These are phyloP conservation scores for Sinocyclocheilus rhinocerous DNA, from an alignment of 2,113 vertebrate species.

Conservation along the genomic window DNA sequence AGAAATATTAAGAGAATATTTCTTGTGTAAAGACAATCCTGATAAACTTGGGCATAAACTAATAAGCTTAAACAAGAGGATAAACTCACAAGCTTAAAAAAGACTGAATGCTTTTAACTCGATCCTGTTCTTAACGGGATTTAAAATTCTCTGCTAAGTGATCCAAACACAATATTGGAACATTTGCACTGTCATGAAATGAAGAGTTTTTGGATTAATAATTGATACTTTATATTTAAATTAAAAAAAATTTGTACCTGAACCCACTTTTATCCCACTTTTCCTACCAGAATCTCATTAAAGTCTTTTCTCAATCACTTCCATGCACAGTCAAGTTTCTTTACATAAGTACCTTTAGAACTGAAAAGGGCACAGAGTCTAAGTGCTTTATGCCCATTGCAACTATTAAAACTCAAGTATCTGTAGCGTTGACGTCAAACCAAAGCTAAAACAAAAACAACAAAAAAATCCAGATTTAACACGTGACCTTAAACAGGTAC, in stretches of 20 bases:
- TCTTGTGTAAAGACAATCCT: neutral
- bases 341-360: neutral
- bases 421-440: neutral
- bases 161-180: neutral
- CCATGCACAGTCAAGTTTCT: neutral
- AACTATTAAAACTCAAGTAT: neutral
- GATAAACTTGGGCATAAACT: neutral
- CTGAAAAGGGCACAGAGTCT: neutral
- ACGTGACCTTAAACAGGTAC: conserved; percentile 10
- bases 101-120: conserved; percentile 26
- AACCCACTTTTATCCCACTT: neutral
- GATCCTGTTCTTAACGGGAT: conserved; percentile 15
- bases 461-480: neutral
- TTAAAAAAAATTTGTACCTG: too few species aligned
- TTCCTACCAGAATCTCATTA: neutral
- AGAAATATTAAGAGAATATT: too few species aligned
- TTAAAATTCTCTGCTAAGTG: neutral
- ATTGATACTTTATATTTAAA: neutral
- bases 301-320: neutral
- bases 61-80: conserved; percentile 29
- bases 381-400: neutral
- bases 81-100: conserved; percentile 16
- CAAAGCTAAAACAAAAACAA: neutral
- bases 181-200: neutral
- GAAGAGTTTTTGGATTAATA: neutral